These are phyloP conservation scores for Heterochromis multidens DNA, from an alignment of 2,113 vertebrate genomes.

Conservation along the genomic window DNA sequence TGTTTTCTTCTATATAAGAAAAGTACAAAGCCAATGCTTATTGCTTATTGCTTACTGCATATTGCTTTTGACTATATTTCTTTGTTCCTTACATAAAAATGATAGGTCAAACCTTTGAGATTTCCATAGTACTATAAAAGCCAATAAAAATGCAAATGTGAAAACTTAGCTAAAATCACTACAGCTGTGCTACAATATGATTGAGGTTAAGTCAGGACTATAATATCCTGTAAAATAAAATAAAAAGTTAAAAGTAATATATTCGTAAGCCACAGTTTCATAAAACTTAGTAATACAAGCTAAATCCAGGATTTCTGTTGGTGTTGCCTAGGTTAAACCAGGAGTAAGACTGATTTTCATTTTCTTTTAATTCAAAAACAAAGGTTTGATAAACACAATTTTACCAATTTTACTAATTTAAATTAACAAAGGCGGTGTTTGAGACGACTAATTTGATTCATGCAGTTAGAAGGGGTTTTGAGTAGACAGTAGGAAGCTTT, in stretches of 20 bases:
- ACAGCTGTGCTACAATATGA: no score
- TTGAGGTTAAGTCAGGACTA: no score
- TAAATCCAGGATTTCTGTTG: neutral
- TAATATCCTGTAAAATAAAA: neutral
- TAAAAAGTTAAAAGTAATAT: neutral
- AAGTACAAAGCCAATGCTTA: neutral
- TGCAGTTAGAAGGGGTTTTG: neutral
- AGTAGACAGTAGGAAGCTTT: neutral
- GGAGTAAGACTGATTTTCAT: neutral
- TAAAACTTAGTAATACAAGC: neutral
- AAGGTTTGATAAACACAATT: neutral
- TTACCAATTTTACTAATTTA: neutral
- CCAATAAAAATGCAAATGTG: neutral
- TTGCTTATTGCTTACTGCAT: neutral
- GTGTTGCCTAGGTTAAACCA: neutral
- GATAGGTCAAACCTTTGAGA: neutral
- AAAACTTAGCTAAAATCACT: neutral
- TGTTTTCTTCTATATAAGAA: neutral
- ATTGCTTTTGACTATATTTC: neutral
- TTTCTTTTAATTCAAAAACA: neutral
- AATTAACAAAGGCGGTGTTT: neutral
- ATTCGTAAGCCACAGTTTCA: neutral
- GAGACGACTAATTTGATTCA: neutral
- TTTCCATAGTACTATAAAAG: neutral
- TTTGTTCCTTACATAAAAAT: fast-evolving